Conservation (phyloP, 2,888 invertebrate species). For the Miltochrista miniata region DNA sequence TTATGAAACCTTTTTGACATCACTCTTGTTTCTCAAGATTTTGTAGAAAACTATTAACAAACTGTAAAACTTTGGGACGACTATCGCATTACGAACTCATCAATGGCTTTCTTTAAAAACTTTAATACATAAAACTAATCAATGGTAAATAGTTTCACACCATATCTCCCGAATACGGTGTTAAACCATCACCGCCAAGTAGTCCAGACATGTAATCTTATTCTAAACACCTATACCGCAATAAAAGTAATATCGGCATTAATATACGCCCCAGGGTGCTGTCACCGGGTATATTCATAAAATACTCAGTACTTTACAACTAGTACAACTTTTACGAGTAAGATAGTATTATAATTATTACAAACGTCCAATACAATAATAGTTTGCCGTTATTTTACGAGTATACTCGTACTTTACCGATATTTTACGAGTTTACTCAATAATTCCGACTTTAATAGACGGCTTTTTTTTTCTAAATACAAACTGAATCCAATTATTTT, state of each 20-base stretch:
- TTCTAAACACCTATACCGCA: slow-evolving; percentile 30
- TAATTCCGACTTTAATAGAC: slow-evolving; percentile 16
- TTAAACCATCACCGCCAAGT: slow-evolving; percentile 33
- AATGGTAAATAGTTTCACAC: not conserved
- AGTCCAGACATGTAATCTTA: slow-evolving; percentile 33
- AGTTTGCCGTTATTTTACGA: too few species aligned
- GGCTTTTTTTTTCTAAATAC: slow-evolving; percentile 14
- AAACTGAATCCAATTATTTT: slow-evolving; percentile 38
- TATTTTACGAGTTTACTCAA: slow-evolving; percentile 27
- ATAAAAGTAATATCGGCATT: slow-evolving; percentile 43
- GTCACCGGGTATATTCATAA: slow-evolving; percentile 31
- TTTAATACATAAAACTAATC: too few species aligned
- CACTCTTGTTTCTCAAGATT: too few species aligned
- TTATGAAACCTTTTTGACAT: too few species aligned
- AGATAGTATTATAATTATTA: too few species aligned
- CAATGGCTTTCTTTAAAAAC: not conserved
- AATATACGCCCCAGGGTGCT: slow-evolving; percentile 44
- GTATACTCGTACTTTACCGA: slow-evolving; percentile 19
- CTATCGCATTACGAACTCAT: not conserved
- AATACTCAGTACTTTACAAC: slow-evolving; percentile 22
- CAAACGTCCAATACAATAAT: too few species aligned
- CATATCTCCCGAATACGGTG: slow-evolving; percentile 16
- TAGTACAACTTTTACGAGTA: slow-evolving; percentile 1
- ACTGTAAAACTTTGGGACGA: too few species aligned
- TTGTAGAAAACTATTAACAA: too few species aligned